Evolutionary conservation across 1,140 invertebrate genomes (phyloP), one percentile per base, ranked within the genome.

Genomic region (Cecropterus lyciades): DNA sequence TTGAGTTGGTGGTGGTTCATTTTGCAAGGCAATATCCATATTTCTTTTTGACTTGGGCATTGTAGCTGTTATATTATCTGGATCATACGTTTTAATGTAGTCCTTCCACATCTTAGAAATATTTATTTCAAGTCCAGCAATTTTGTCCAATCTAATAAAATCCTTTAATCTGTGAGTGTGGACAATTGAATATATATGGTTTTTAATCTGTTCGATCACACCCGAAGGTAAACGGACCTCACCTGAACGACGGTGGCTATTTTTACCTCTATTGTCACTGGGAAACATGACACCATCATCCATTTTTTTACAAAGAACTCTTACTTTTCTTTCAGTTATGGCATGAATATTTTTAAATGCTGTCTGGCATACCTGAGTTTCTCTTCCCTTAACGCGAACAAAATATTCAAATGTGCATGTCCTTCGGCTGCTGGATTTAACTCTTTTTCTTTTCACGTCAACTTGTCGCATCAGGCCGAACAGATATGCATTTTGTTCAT

Each of bases 261-360:
- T 92, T 72, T 91, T 93, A 0, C 91, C 93, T 55, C 93, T 72
- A 48, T 93, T 93, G 59, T 94, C 93, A 81, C 93, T 91, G 3
- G 93, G 93, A 77, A 93, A 94, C 86, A 94, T 92, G 0, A 94
- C 88, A 62, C 93, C 93, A 82, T 93, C 93, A 79, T 93, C 93
- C 89, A 93, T 93, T 77, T 94, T 94, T 66, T 93, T 93, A 69
- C 93, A 93, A 4, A 94, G 77, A 4, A 93, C 93, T 76, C 93
- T 80, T 0, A 94, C 93, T 82, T 94, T 94, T 66, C 93, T 84
- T 71, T 93, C 92, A 20, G 93, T 93, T 43, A 94, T 93, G 3
- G 93, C 92, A 85, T 94, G 93, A 59, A 94, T 94, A 76, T 93
- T 93, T 84, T 93, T 93, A 73, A 94, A 93, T 37, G 93, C 93